Conservation (phyloP, 2,113 vertebrate species). For the Glaucomys volans region DNA sequence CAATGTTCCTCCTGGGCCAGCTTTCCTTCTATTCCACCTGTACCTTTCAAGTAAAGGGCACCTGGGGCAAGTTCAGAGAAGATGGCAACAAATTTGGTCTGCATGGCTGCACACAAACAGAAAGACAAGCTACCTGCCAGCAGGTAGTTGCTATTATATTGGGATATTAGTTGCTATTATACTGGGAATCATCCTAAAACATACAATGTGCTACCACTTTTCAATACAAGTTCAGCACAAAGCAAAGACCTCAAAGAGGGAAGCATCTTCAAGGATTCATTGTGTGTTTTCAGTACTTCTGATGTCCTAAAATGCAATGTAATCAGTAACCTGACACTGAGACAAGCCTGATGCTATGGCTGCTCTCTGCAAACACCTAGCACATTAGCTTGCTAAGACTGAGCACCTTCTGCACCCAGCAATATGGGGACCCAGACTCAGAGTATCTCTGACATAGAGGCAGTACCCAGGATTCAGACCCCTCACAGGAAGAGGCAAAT, state of each 20-base stretch:
- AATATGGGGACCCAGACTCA: fast-evolving
- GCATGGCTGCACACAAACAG: background rate
- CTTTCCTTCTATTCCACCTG: background rate
- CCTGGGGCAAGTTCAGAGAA: background rate
- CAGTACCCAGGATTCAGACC: background rate
- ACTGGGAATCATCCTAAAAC: background rate
- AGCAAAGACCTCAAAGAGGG: background rate
- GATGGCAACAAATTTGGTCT: background rate
- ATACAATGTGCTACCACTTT: too few relatives aligned
- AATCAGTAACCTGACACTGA: background rate
- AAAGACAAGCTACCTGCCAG: background rate
- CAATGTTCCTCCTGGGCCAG: background rate
- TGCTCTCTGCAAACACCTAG: background rate
- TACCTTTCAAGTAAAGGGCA: background rate
- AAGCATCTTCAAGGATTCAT: background rate
- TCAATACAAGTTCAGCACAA: background rate
- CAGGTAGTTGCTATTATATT: background rate
- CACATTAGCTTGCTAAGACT: background rate
- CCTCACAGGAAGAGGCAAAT: fast-evolving
- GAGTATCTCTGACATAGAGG: background rate
- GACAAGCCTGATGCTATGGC: background rate
- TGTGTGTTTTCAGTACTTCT: background rate
- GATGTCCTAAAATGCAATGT: background rate
- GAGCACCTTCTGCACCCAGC: background rate
- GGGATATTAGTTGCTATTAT: background rate